Percentiles rank a stretch among this genome's conserved stretches.
Conservation (phyloP, 2,888 invertebrate genomes). For the Oasisia sp. region DNA sequence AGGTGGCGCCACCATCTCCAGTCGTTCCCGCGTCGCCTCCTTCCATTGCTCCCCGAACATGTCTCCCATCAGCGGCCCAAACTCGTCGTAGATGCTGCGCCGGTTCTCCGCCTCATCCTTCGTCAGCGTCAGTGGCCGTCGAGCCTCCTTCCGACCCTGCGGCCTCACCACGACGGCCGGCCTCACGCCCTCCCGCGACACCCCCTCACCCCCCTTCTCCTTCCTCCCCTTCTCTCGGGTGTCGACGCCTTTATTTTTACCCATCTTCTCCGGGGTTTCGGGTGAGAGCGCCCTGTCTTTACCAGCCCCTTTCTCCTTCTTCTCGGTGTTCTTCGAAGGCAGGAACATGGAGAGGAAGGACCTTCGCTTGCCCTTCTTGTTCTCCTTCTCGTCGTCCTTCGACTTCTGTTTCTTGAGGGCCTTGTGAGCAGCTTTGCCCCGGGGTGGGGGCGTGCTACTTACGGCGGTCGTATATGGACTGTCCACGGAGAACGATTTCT, state of each 20-base stretch:
- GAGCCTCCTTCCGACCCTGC: constrained; percentile 28
- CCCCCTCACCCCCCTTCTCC: background rate
- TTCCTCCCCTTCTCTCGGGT: background rate
- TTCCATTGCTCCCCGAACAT: constrained; percentile 31
- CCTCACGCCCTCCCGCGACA: background rate
- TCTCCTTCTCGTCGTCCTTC: constrained; percentile 33
- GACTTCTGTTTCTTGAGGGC: background rate
- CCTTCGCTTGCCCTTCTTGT: constrained; percentile 56
- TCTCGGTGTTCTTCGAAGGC: constrained; percentile 51
- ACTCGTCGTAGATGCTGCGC: constrained; percentile 33
- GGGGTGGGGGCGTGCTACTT: background rate
- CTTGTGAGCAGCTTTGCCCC: constrained; percentile 13
- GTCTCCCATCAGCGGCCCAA: constrained; percentile 38
- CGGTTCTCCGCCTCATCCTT: constrained; percentile 47
- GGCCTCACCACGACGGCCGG: background rate
- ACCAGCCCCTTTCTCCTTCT: constrained; percentile 44
- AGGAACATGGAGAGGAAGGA: constrained; percentile 51
- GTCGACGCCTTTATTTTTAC: background rate
- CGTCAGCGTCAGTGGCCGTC: constrained; percentile 43
- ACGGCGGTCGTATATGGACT: background rate
- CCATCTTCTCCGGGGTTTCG: constrained; percentile 18
- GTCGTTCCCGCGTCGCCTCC: constrained; percentile 33
- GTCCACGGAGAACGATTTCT: background rate
- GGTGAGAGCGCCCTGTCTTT: background rate
- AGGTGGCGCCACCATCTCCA: constrained; percentile 42